These are phyloP conservation scores for Conchocele bisecta DNA, from an alignment of 2,888 invertebrate genomes.

Conservation along the genomic window DNA sequence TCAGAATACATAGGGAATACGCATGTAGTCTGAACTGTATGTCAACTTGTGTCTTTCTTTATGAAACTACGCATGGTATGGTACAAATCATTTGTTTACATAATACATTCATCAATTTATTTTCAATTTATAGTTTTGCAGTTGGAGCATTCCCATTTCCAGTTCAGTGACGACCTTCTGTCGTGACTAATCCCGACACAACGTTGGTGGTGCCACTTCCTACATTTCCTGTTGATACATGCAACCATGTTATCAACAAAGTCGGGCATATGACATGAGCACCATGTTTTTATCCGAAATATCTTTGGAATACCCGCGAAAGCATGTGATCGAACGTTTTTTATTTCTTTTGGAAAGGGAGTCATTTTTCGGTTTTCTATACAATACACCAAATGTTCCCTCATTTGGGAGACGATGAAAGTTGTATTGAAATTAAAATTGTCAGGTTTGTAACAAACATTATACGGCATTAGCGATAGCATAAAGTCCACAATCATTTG, in stretches of 20 bases:
- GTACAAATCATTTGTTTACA: too few relatives aligned
- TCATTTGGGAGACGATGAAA: background rate
- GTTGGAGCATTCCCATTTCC: too few relatives aligned
- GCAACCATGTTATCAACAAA: slow-evolving; percentile 1
- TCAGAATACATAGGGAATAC: too few relatives aligned
- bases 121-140: too few relatives aligned
- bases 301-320: background rate
- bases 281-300: background rate
- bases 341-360: slow-evolving; percentile 3
- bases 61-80: too few relatives aligned
- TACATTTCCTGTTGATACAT: slow-evolving; percentile 1
- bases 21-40: too few relatives aligned
- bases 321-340: background rate
- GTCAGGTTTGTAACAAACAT: background rate
- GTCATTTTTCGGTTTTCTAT: slow-evolving; percentile 3
- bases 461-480: slow-evolving; percentile 1
- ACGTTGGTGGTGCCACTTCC: too few relatives aligned
- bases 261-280: slow-evolving; percentile 1
- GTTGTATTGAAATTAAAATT: background rate
- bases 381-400: slow-evolving; percentile 2
- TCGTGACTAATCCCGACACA: too few relatives aligned
- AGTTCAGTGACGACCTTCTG: too few relatives aligned
- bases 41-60: too few relatives aligned
- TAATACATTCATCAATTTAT: too few relatives aligned
- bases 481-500: slow-evolving; percentile 4